These are phyloP conservation scores for Staurois parvus DNA, from an alignment of 2,797 vertebrate genomes.

Conservation along the genomic window DNA sequence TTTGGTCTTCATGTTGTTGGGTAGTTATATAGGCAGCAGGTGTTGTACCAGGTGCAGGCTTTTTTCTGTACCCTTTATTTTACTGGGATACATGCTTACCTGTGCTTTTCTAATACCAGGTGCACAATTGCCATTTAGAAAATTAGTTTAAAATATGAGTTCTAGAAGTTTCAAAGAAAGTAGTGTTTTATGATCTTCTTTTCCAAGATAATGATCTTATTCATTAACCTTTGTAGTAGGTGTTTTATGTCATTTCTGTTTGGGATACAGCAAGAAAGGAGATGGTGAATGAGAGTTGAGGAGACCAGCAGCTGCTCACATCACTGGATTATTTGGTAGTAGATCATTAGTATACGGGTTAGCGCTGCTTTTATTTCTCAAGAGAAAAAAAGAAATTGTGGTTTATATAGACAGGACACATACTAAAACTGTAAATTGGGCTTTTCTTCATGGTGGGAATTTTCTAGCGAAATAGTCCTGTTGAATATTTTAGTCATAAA, in stretches of 20 bases:
- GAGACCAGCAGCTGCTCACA: neutral
- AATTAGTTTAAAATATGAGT: neutral
- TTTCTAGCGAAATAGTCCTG: too few relatives aligned
- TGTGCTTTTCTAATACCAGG: slow-evolving; percentile 13
- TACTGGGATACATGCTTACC: neutral
- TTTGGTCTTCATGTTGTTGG: slow-evolving; percentile 46
- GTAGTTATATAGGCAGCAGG: slow-evolving; percentile 60
- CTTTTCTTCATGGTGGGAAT: too few relatives aligned
- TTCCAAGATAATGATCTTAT: neutral
- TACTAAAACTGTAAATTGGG: too few relatives aligned
- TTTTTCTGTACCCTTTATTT: neutral
- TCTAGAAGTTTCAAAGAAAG: slow-evolving; percentile 9
- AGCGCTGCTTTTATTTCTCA: too few relatives aligned
- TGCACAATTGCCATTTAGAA: slow-evolving; percentile 30
- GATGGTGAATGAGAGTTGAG: neutral
- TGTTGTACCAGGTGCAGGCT: slow-evolving; percentile 63
- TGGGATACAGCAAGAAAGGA: neutral
- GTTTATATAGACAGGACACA: too few relatives aligned
- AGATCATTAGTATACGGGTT: too few relatives aligned
- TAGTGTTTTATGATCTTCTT: neutral
- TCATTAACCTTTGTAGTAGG: slow-evolving; percentile 38
- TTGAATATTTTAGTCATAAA: too few relatives aligned
- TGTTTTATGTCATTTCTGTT: neutral
- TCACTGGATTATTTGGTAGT: neutral
- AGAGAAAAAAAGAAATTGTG: too few relatives aligned